Evolutionary conservation across 2,888 invertebrate species (phyloP).

Genomic region (Bimastos eiseni): DNA sequence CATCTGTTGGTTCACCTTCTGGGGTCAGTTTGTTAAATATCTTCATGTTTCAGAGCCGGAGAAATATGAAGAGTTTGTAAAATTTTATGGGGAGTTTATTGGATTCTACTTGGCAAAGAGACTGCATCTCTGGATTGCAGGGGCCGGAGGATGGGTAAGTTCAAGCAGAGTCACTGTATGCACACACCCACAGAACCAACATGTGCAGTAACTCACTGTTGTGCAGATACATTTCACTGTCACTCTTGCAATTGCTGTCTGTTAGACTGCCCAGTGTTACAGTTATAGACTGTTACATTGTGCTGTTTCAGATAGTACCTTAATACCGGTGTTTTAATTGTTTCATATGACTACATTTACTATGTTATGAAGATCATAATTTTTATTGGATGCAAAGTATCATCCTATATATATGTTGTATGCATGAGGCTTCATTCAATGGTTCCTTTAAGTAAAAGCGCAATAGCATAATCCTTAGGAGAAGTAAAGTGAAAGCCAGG

Average conservation of each 20-base stretch:
- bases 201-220: background rate
- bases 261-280: too few relatives aligned
- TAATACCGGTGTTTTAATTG: too few relatives aligned
- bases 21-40: background rate
- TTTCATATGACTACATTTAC: too few relatives aligned
- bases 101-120: slow-evolving; percentile 27
- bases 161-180: background rate
- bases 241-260: background rate
- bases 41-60: background rate
- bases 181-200: background rate
- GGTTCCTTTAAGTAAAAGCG: too few relatives aligned
- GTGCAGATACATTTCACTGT: background rate
- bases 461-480: too few relatives aligned
- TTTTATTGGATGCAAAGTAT: too few relatives aligned
- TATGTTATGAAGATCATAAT: too few relatives aligned
- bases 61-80: background rate
- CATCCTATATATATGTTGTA: too few relatives aligned
- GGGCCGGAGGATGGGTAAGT: slow-evolving; percentile 25
- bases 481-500: too few relatives aligned
- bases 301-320: too few relatives aligned
- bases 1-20: slow-evolving; percentile 18
- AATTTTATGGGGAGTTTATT: slow-evolving; percentile 17
- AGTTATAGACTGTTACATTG: background rate
- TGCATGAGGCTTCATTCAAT: too few relatives aligned
- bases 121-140: slow-evolving; percentile 21